Percentiles rank a stretch among this genome's conserved stretches.
phyloP scores from a whole-genome alignment of 2,888 invertebrate genomes.

The Schizotus pectinicornis region DNA sequence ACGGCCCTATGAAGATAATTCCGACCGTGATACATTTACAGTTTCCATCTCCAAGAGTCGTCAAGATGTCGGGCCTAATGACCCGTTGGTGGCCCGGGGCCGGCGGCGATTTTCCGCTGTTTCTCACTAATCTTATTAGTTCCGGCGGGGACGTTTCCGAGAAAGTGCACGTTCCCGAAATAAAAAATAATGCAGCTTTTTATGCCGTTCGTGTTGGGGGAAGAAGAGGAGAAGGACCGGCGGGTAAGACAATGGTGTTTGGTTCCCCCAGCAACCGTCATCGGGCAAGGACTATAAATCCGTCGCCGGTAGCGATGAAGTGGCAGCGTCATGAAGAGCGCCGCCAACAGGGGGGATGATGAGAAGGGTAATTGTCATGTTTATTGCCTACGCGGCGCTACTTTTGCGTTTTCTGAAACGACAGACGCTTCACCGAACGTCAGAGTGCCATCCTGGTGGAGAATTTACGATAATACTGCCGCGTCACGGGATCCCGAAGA shows the following conservation, averaged over 20 bases:
- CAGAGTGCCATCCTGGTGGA: no score
- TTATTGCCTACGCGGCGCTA: slow-evolving; percentile 4
- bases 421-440: no score
- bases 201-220: slow-evolving; percentile 17
- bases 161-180: slow-evolving; percentile 14
- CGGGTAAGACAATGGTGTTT: slow-evolving; percentile 10
- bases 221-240: no score
- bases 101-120: slow-evolving; percentile 4
- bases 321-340: slow-evolving; percentile 22
- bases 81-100: no score
- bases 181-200: slow-evolving; percentile 25
- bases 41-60: not conserved
- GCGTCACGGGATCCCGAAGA: no score
- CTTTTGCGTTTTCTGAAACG: not conserved
- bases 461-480: no score
- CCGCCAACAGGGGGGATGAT: not conserved
- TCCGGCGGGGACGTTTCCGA: slow-evolving; percentile 3
- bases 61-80: not conserved
- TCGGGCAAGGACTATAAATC: slow-evolving; percentile 35
- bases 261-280: slow-evolving; percentile 22
- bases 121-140: slow-evolving; percentile 16
- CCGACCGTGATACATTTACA: not conserved
- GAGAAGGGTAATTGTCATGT: slow-evolving; percentile 14
- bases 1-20: slow-evolving; percentile 5
- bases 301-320: slow-evolving; percentile 39